phyloP scores from a whole-genome alignment of 1,140 invertebrate species.

The Cyclina sinensis region DNA sequence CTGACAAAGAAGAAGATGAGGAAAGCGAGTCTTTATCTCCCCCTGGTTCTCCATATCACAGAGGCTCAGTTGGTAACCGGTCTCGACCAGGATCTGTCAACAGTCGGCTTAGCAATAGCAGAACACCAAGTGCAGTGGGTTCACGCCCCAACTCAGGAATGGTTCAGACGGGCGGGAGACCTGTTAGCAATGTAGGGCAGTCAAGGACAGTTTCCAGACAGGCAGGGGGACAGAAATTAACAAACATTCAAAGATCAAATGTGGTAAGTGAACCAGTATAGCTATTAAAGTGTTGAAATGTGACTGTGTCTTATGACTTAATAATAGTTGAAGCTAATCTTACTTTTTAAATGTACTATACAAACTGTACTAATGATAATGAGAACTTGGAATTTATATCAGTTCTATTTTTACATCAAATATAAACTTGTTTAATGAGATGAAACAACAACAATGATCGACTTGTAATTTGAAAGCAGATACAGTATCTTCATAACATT shows the following conservation, averaged over 20 bases:
- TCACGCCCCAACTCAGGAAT: constrained; percentile 76
- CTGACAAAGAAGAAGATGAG: constrained; percentile 76
- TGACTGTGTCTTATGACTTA: too few relatives aligned
- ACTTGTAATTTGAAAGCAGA: too few relatives aligned
- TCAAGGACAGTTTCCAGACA: constrained; percentile 74
- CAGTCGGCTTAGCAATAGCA: constrained; percentile 68
- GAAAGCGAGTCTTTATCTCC: constrained; percentile 72
- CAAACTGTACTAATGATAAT: too few relatives aligned
- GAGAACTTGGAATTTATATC: too few relatives aligned
- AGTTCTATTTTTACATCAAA: too few relatives aligned
- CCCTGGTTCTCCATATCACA: constrained; percentile 53
- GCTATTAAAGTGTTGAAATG: too few relatives aligned
- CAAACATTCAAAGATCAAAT: constrained; percentile 73
- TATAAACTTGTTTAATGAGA: too few relatives aligned
- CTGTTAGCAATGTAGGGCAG: constrained; percentile 71
- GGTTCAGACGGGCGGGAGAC: constrained; percentile 56
- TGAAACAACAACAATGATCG: too few relatives aligned
- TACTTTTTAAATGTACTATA: too few relatives aligned
- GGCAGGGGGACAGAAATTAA: constrained; percentile 70
- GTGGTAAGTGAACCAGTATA: too few relatives aligned
- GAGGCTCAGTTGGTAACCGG: constrained; percentile 49
- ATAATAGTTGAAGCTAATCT: too few relatives aligned
- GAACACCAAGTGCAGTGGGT: constrained; percentile 67
- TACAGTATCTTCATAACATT: too few relatives aligned
- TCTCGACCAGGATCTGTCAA: constrained; percentile 70